These are phyloP conservation scores for Sitophilus oryzae DNA, from an alignment of 1,140 invertebrate genomes.

Conservation along the genomic window DNA sequence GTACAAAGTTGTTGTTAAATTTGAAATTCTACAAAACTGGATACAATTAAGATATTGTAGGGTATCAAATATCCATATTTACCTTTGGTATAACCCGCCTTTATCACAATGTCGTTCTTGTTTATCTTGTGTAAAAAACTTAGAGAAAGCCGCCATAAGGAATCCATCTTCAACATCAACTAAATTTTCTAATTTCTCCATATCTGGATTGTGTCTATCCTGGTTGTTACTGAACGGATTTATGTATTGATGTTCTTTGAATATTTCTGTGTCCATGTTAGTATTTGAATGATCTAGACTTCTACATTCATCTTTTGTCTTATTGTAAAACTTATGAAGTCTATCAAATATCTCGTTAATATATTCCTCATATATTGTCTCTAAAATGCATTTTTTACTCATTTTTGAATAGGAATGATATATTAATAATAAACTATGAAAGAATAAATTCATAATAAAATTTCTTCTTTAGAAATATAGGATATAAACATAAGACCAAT, in stretches of 20 bases:
- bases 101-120: background rate
- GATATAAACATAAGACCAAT: too few relatives aligned
- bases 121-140: conserved; percentile 24
- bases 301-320: too few relatives aligned
- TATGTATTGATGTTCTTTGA: too few relatives aligned
- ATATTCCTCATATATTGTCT: conserved; percentile 35
- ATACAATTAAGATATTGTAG: background rate
- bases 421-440: too few relatives aligned
- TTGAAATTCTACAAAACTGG: conserved; percentile 25
- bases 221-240: too few relatives aligned
- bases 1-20: conserved; percentile 30
- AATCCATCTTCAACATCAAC: conserved; percentile 37
- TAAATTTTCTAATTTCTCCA: conserved; percentile 33
- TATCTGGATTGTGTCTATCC: conserved; percentile 21
- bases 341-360: conserved; percentile 27
- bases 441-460: too few relatives aligned
- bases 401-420: background rate
- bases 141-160: conserved; percentile 35
- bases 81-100: conserved; percentile 29
- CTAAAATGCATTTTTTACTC: conserved; percentile 19
- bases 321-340: conserved; percentile 19
- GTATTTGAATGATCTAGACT: too few relatives aligned
- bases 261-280: conserved; percentile 16
- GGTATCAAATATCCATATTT: background rate
- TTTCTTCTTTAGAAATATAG: too few relatives aligned